These are phyloP conservation scores for Gallirallus australis DNA, from an alignment of 2,797 vertebrate species.

Conservation along the genomic window DNA sequence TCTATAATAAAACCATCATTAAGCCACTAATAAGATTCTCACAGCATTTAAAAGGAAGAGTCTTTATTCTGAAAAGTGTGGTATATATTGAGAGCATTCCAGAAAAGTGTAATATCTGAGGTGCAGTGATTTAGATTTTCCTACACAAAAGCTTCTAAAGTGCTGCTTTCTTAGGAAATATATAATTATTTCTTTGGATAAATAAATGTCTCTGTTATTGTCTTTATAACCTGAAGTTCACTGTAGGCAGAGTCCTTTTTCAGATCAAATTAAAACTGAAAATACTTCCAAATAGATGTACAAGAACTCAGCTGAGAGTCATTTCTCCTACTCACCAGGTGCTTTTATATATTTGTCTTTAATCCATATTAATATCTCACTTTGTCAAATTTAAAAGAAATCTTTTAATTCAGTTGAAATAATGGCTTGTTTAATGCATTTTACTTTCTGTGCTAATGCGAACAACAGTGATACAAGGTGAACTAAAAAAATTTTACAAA, in stretches of 20 bases:
- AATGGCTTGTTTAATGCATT: not conserved
- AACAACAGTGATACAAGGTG: not conserved
- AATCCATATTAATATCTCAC: not conserved
- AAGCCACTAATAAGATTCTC: conserved; percentile 20
- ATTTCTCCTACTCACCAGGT: not conserved
- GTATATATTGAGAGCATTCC: not conserved
- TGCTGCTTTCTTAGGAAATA: not conserved
- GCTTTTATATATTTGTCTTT: not conserved
- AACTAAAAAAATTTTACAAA: not conserved
- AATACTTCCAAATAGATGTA: not conserved
- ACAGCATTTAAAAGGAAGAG: not conserved
- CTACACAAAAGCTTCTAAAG: not conserved
- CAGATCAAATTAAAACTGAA: not conserved
- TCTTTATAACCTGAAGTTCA: not conserved
- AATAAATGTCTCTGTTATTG: not conserved
- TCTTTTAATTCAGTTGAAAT: conserved; percentile 11
- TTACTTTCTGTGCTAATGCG: not conserved
- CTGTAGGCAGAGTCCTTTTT: not conserved
- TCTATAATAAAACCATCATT: conserved; percentile 36
- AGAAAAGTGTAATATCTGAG: not conserved
- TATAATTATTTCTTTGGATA: not conserved
- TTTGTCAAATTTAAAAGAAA: not conserved
- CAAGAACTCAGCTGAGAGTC: not conserved
- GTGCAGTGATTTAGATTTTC: not conserved
- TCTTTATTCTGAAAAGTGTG: not conserved